Base-by-base conservation (phyloP, 2,797 vertebrate genomes). In the Ispidina lecontei region DNA sequence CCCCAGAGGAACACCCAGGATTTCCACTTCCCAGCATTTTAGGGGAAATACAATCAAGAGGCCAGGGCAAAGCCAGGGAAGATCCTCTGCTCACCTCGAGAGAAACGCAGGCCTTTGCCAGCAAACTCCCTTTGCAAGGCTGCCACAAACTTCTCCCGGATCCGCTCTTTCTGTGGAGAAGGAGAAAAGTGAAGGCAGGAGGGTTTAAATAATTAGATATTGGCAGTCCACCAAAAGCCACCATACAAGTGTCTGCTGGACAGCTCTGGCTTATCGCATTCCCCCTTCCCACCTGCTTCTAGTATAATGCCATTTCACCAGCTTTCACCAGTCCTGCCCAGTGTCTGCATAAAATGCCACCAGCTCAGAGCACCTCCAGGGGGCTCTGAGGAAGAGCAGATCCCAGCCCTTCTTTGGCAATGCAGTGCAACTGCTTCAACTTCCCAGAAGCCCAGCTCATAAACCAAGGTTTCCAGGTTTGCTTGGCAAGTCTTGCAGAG, bases 111-210 rank as follows among this genome's bases (percentile, higher is more conserved):
- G 19, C 99, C 99, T 94, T 99, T 99, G 77, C 99, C 99, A 15
- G 99, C 99, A 98, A 99, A 99, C 94, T 99, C 98, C 70, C 98
- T 96, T 95, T 99, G 98, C 92, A 99, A 94, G 49, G 99, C 99
- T 54, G 98, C 98, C 79, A 99, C 99, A 83, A 99, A 99, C 94
- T 99, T 99, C 97, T 99, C 99, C 83, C 98, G 97, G 88, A 99
- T 99, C 97, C 98, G 98, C 94, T 99, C 99, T 94, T 98, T 99
- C 99, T 99, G 98, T 12, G 10, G 76, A 41, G 37, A 65, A 77
- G 67, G 71, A 91, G 16, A 43, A 78, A 46, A 62, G 46, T 19
- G 39, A 43, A 82, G 55, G 22, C 55, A 64, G n/a, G 12, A 63
- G 15, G 7, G 9, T 47, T 37, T 79, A 28, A 49, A 44, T 43